These are phyloP conservation scores for Centropristis striata DNA, from an alignment of 2,113 vertebrate species.

Conservation along the genomic window DNA sequence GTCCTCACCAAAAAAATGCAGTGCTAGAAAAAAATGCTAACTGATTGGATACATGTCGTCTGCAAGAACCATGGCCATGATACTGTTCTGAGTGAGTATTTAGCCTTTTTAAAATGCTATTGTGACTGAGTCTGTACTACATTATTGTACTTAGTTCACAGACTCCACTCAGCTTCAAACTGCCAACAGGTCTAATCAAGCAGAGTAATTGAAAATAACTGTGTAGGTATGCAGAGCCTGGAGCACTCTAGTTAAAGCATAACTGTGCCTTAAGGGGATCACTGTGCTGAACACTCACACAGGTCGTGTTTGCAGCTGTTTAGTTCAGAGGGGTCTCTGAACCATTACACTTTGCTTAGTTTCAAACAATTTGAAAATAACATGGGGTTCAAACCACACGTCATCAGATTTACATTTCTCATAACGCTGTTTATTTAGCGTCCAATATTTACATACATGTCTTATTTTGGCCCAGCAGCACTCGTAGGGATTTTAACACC, in stretches of 20 bases:
- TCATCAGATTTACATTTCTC: constrained; percentile 51
- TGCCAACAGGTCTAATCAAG: not conserved
- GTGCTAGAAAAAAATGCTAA: not conserved
- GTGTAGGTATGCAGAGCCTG: not conserved
- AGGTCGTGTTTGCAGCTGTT: constrained; percentile 1
- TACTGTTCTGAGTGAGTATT: not conserved
- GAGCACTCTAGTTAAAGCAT: not conserved
- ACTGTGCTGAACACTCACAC: constrained; percentile 1
- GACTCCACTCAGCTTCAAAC: not conserved
- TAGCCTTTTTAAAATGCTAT: too few species aligned
- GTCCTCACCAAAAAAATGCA: not conserved
- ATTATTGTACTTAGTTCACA: not conserved
- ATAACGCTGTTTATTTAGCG: not conserved
- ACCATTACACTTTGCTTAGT: constrained; percentile 7
- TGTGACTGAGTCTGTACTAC: not conserved
- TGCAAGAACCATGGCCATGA: too few species aligned
- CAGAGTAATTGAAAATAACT: not conserved
- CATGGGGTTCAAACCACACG: not conserved
- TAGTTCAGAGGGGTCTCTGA: not conserved
- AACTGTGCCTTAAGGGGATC: not conserved
- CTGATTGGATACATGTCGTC: not conserved
- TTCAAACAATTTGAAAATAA: constrained; percentile 22
- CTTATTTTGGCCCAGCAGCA: constrained; percentile 11
- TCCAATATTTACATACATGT: constrained; percentile 49
- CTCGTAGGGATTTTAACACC: constrained; percentile 14